Evolutionary conservation across 2,113 vertebrate genomes (phyloP), one percentile per base, ranked within the genome.

Genomic region (Nettapus auritus): DNA sequence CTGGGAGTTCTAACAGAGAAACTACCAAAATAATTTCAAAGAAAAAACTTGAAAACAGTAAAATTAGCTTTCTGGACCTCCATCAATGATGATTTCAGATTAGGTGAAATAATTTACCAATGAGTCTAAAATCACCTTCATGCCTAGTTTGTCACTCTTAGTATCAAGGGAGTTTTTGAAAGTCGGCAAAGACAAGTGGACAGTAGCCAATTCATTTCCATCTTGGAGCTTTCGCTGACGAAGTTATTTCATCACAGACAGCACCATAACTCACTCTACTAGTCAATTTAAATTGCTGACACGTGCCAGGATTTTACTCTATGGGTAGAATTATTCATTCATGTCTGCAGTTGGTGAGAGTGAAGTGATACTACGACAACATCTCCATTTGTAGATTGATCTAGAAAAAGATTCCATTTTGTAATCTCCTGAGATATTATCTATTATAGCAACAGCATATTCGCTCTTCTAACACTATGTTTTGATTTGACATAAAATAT

Each of bases 281-380:
- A 92, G 89, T 83, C 81, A 68, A 63, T 96, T 94, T 93, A 81
- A 96, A 97, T 88, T 88, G 82, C 85, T 89, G 64, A 22, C 80
- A 31, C n/a, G 46, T 96, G 89, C 91, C 97, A 95, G 88, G 34
- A 40, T 46, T 96, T 94, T 92, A 96, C 95, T 96, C 56, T 86
- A 59, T 48, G 68, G 62, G 64, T 93, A 88, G 70, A 97, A 96
- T 97, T 96, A 94, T 69, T 86, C 95, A 87, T 95, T 97, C 86
- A 87, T 78, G 76, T 57, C 89, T 81, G 73, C 62, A 93, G 48
- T 84, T 94, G 71, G 64, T 82, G 76, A 80, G 64, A 93, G 73
- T 67, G 88, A 80, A 93, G 59, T 48, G 93, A 81, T 94, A 88
- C 71, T 71, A 31, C 86, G 86, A 94, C 5, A 2, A 71, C 81